These are phyloP conservation scores for Geococcyx californianus DNA, from an alignment of 2,113 vertebrate genomes.

Conservation along the genomic window DNA sequence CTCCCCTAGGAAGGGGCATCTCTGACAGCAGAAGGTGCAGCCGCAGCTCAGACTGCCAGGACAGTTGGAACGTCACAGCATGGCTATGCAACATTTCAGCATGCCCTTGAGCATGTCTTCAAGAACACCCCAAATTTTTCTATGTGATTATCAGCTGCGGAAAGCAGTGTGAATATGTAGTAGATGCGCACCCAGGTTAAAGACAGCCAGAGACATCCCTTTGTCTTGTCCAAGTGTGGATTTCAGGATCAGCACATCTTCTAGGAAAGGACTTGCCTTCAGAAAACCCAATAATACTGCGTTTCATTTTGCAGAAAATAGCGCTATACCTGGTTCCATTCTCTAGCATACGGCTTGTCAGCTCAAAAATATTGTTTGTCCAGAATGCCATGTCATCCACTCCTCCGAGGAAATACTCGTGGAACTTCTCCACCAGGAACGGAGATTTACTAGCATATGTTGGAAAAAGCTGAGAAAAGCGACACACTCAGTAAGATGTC, in stretches of 20 bases:
- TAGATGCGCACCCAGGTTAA: fast-evolving
- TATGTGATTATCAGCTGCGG: background rate
- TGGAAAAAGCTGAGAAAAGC: slow-evolving; percentile 72
- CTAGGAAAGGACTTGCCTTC: background rate
- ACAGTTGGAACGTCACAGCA: background rate
- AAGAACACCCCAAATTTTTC: background rate
- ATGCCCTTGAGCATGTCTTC: background rate
- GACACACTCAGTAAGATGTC: background rate
- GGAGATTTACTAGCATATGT: slow-evolving; percentile 75
- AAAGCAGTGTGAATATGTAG: fast-evolving
- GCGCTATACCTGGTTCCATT: slow-evolving; percentile 74
- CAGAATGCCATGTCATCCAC: slow-evolving; percentile 81
- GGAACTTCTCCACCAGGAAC: slow-evolving; percentile 80
- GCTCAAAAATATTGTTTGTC: slow-evolving; percentile 76
- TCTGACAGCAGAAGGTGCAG: background rate
- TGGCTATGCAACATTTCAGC: background rate
- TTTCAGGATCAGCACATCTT: background rate
- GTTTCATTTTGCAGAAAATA: background rate
- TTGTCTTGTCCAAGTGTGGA: background rate
- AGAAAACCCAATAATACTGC: background rate
- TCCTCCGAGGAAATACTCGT: slow-evolving; percentile 82
- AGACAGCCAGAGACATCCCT: background rate
- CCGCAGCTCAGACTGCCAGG: background rate
- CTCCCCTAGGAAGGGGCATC: background rate
- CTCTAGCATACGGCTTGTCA: slow-evolving; percentile 73